Evolutionary conservation across 2,797 vertebrate species (phyloP), one percentile per base, ranked within the genome.

Genomic region (Liasis olivaceus): DNA sequence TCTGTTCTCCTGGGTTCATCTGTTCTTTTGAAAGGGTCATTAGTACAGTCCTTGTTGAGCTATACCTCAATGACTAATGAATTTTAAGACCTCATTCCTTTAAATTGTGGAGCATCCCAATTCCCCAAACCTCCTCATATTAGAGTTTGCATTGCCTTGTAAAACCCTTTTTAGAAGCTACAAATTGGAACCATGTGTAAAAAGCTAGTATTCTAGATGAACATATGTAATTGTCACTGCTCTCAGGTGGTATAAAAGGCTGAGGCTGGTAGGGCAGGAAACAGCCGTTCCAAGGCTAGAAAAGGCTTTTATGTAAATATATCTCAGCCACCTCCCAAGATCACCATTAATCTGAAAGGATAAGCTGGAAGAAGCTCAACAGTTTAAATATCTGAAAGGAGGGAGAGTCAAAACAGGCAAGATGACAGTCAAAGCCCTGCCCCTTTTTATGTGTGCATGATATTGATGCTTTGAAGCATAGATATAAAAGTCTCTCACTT

Each of bases 21-120:
- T 2, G 1, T 60, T 86, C 92, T 59, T 89, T 93, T 85, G 6
- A 94, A 92, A 93, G 28, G 5, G 20, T n/a, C 6, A 93, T 42
- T 64, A 59, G 14, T 31, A 36, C 28, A 60, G 93, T 42, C 86
- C 14, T 60, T 15, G 11, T 77, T 89, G 63, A 93, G 66, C 56
- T 81, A 59, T 54, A 69, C 36, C 31, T 91, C 72, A 91, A 84
- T 7, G 91, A 87, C 64, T 92, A 66, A 91, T 1, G 0, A 6
- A 84, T 90, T 94, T 93, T 88, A 92, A 22, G 64, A 72, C 42
- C 28, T 22, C 42, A 51, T 42, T 64, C 5, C 81, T 36, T 72
- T 42, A 63, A 28, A 20, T 0, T 60, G 56, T 51, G 92, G 90
- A 95, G 42, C 54, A 58, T 54, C 88, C 81, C 47, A 62, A 56